Evolutionary conservation across 2,888 invertebrate species (phyloP), one percentile per base, ranked within the genome.

Genomic region (Masnerella sp.): DNA sequence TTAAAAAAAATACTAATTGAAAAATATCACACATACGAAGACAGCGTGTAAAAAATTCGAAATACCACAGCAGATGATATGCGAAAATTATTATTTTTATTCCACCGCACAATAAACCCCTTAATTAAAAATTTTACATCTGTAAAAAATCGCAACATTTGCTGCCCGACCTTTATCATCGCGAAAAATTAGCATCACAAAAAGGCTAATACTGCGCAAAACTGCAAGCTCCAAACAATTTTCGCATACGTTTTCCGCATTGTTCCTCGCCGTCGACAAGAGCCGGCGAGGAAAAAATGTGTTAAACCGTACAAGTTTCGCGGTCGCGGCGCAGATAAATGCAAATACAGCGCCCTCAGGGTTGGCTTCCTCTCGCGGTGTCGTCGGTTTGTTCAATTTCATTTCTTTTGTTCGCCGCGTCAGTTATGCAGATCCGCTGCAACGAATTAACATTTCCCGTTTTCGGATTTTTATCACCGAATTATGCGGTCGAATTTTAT

Each of bases 341-440:
- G 74, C 70, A 79, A 79, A 79, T 78, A 77, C 70, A 74, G n/a
- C n/a, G n/a, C 80, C 73, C 75, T 67, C 76, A 61, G 75, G 74
- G 74, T 74, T 72, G 74, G 67, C 74, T 64, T 77, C 68, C 74
- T 77, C 78, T 47, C 72, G 72, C 64, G 62, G 61, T 64, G 75
- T 74, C 72, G 68, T 59, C 59, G 69, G 73, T 51, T 76, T 74
- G 62, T 73, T 80, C 74, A 72, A 71, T 47, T 69, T 74, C 72
- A 74, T 75, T 78, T 67, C 30, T 73, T 72, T 72, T 68, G 51
- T 71, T 43, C 25, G 20, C 47, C 61, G 43, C 49, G 51, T 62
- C 59, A 47, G 64, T 74, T 74, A 74, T 69, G 68, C 54, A 49
- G 75, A 62, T 75, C 71, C 38, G 51, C 47, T 43, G 56, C 51